A percentile compares a stretch with the other conserved stretches of the same genome.
Conservation (phyloP, 2,113 vertebrate genomes). For the cat (Felis catus) region F.catus_Fca126_mat1.0 CM031417.1:9299001-9299500, state of each 20-base stretch:
- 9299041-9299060: background rate
- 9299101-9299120: background rate
- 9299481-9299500: background rate
- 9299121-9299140: background rate
- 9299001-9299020: background rate
- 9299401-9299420: background rate
- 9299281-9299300: background rate
- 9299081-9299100: background rate
- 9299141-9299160: background rate
- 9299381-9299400: background rate
- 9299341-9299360: background rate
- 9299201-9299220: background rate
- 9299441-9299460: background rate
- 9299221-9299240: background rate
- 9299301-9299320: background rate
- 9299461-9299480: background rate
- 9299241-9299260: background rate
- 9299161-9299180: background rate
- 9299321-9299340: background rate
- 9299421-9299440: background rate
- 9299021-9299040: background rate
- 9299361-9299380: background rate
- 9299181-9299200: background rate
- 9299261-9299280: background rate
- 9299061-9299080: background rate